A percentile compares a stretch with the other conserved stretches of the same genome.
phyloP scores from a whole-genome alignment of 2,888 invertebrate species.

The Asteroscopus sphinx region DNA sequence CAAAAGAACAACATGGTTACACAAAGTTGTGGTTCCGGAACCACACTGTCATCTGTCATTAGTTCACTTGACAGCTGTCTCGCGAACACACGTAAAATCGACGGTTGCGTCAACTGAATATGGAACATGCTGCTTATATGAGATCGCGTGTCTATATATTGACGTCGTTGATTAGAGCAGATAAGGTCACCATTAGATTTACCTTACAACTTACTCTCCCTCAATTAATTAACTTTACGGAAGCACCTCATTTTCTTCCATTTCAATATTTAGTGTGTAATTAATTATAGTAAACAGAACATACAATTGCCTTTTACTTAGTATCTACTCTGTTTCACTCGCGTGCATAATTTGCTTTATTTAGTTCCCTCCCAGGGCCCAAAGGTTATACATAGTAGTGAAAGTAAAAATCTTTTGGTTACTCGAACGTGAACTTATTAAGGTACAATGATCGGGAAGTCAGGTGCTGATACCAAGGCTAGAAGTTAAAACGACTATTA shows the following conservation, averaged over 20 bases:
- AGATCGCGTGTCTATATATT: too few species aligned
- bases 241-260: constrained; percentile 5
- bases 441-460: constrained; percentile 11
- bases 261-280: constrained; percentile 17
- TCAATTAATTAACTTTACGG: constrained; percentile 4
- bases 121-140: too few species aligned
- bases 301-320: constrained; percentile 23
- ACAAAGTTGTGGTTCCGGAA: too few species aligned
- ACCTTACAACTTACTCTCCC: not conserved
- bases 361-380: constrained; percentile 46
- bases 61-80: too few species aligned
- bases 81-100: too few species aligned
- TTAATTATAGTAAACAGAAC: constrained; percentile 35
- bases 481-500: not conserved
- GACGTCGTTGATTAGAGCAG: too few species aligned
- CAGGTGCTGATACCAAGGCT: not conserved
- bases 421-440: constrained; percentile 10
- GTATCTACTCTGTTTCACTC: constrained; percentile 3
- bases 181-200: too few species aligned
- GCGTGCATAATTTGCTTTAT: constrained; percentile 18
- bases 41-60: too few species aligned
- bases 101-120: too few species aligned
- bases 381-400: constrained; percentile 30
- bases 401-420: constrained; percentile 36
- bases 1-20: too few species aligned